phyloP scores from a whole-genome alignment of 2,113 vertebrate species.

The Casuarius casuarius region DNA sequence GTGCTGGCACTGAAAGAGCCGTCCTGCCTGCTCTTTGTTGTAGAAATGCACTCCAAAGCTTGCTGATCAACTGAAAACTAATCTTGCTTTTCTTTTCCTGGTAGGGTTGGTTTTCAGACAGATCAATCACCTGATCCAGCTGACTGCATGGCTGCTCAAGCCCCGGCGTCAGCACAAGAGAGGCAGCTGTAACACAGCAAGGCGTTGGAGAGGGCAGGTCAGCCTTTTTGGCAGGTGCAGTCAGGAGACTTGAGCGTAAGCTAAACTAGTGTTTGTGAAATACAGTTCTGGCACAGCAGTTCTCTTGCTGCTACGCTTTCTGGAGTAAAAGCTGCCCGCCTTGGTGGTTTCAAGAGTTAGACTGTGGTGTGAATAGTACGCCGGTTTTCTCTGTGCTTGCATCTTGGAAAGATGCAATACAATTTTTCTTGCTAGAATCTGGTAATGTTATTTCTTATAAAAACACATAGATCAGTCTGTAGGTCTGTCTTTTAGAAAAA shows the following conservation, averaged over 20 bases:
- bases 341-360: background rate
- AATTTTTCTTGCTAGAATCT: background rate
- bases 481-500: background rate
- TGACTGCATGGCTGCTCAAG: background rate
- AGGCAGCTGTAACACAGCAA: background rate
- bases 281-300: background rate
- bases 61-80: background rate
- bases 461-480: background rate
- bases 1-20: background rate
- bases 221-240: background rate
- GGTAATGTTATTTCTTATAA: background rate
- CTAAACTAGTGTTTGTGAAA: background rate
- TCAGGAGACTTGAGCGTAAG: background rate
- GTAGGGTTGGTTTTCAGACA: conserved; percentile 11
- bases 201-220: background rate
- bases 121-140: conserved; percentile 6
- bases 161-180: background rate
- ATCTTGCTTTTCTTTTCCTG: background rate
- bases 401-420: background rate
- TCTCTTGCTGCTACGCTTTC: background rate
- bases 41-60: background rate
- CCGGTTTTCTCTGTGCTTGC: background rate
- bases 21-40: background rate
- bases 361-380: background rate
- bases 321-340: background rate